Evolutionary conservation across 1,140 invertebrate species (phyloP).

Genomic region (Penaeus vannamei): DNA sequence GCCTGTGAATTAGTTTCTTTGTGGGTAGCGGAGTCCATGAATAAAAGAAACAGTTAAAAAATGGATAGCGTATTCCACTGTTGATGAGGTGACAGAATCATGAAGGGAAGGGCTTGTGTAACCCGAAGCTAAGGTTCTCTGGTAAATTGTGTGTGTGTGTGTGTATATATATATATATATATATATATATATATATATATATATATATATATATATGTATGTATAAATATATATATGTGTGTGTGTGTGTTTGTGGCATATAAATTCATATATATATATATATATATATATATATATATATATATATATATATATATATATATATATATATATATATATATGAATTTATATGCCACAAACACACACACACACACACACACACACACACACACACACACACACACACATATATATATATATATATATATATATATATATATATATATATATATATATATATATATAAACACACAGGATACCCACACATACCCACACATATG

Average conservation of each 20-base stretch:
- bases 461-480: too few relatives aligned
- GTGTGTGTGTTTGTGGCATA: background rate
- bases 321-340: background rate
- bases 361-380: background rate
- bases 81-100: too few relatives aligned
- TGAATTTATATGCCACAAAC: background rate
- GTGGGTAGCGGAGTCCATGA: too few relatives aligned
- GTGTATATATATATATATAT: background rate
- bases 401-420: background rate
- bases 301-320: background rate
- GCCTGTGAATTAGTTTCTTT: too few relatives aligned
- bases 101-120: too few relatives aligned
- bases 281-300: background rate
- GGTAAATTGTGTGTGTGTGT: background rate
- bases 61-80: too few relatives aligned
- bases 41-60: too few relatives aligned
- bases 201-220: conserved; percentile 4
- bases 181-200: background rate
- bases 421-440: background rate
- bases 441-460: too few relatives aligned
- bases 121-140: too few relatives aligned
- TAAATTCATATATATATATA: background rate
- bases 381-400: background rate
- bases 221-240: conserved; percentile 6
- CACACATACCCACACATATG: too few relatives aligned